Percentiles rank a stretch among this genome's conserved stretches.
Evolutionary conservation across 2,888 invertebrate species (phyloP).

Genomic region (Pyrochroa serraticornis): DNA sequence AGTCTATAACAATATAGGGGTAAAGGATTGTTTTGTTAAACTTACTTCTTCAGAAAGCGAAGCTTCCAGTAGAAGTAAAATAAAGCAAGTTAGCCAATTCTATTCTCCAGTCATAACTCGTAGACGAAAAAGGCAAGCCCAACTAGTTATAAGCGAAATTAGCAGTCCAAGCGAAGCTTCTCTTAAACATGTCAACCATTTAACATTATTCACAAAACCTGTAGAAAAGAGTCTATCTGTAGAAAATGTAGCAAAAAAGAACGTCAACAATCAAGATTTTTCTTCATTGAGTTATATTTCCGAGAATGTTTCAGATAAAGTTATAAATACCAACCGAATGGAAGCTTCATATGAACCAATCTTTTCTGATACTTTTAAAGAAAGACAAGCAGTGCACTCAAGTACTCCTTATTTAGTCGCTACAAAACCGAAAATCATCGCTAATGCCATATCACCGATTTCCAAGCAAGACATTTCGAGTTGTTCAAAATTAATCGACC

Average conservation of each 20-base stretch:
- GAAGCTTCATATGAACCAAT: constrained; percentile 11
- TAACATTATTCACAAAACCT: constrained; percentile 26
- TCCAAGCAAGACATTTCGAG: neutral
- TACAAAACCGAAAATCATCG: constrained; percentile 11
- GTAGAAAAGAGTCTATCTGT: constrained; percentile 31
- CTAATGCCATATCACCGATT: constrained; percentile 23
- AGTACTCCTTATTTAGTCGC: constrained; percentile 32
- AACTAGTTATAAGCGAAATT: neutral
- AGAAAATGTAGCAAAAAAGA: constrained; percentile 21
- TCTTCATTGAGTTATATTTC: constrained; percentile 16
- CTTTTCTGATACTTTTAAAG: constrained; percentile 30
- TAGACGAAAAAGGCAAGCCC: neutral
- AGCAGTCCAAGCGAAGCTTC: neutral
- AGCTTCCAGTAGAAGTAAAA: constrained; percentile 3
- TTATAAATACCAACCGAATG: neutral
- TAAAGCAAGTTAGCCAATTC: neutral
- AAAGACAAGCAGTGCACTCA: constrained; percentile 28
- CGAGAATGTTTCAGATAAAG: neutral
- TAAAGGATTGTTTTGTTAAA: constrained; percentile 7
- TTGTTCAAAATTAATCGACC: constrained; percentile 14
- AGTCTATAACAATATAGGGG: constrained; percentile 23
- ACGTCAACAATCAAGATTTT: neutral
- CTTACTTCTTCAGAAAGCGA: constrained; percentile 13
- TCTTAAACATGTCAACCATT: constrained; percentile 1
- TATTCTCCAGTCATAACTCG: constrained; percentile 13